Conservation (phyloP, 2,888 invertebrate genomes). For the Parthenolecanium corni region DNA sequence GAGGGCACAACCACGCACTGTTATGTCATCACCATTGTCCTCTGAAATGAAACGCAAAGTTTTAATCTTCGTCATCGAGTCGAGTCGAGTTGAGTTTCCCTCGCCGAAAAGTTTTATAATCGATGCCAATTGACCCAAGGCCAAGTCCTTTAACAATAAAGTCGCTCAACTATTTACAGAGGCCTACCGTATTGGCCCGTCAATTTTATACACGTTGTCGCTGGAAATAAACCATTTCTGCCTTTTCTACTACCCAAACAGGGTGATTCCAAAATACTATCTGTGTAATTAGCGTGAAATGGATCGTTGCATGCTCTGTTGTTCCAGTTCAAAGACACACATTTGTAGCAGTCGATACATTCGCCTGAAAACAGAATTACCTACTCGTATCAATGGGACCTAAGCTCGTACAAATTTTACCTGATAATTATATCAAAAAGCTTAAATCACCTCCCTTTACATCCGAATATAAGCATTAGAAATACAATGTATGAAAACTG, state of each 20-base stretch:
- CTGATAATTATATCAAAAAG: no score
- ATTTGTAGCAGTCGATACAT: constrained; percentile 92
- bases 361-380: constrained; percentile 38
- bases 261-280: constrained; percentile 71
- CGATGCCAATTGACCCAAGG: background rate
- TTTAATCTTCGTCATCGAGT: background rate
- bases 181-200: constrained; percentile 71
- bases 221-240: constrained; percentile 85
- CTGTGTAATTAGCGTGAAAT: constrained; percentile 82
- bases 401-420: no score
- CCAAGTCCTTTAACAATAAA: background rate
- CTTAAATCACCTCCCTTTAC: no score
- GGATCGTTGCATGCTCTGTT: constrained; percentile 89
- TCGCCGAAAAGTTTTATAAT: no score
- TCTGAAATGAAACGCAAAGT: constrained; percentile 42
- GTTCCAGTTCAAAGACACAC: constrained; percentile 78
- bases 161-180: constrained; percentile 2
- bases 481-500: no score
- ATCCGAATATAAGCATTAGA: no score
- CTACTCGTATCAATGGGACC: no score
- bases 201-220: constrained; percentile 93
- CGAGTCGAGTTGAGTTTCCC: no score
- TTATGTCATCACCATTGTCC: constrained; percentile 66
- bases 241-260: constrained; percentile 92
- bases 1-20: constrained; percentile 85